Evolutionary conservation across 1,140 invertebrate genomes (phyloP), one percentile per base, ranked within the genome.

Genomic region (Camponotus floridanus): DNA sequence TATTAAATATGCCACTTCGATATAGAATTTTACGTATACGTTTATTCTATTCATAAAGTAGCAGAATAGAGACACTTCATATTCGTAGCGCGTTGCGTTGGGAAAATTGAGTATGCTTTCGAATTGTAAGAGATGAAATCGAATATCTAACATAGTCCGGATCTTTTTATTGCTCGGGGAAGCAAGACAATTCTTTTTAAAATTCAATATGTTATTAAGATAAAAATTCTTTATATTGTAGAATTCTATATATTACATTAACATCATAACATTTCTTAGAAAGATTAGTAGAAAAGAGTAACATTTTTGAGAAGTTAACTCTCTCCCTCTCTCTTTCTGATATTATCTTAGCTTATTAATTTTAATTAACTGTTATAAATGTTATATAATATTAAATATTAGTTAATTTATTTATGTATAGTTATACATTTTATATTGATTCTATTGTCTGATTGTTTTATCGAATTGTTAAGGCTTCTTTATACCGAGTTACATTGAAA

Each of bases 81-180:
- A 80, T 80, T 80, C 78, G 33, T 13, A 15, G 64, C 64, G 64
- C 45, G 76, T 80, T 33, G 33, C 64, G 51, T 80, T 51, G 48
- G 51, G 21, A 80, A 80, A 80, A 80, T 80, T 70, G 78, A 80
- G 78, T 80, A 68, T 51, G 36, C 64, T 80, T 80, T 80, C 36
- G 51, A 80, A 80, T 70, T 57, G 64, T 80, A 62, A 81, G 59
- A 76, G 31, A 61, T 48, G 39, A 88, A 65, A 79, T 70, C 65
- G 42, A 51, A 70, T 67, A 81, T 71, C 57, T 71, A 73, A 68
- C 68, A 51, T 62, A 80, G 48, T 31, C n/a, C 9, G 62, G 21
- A 48, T 51, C 42, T 74, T 85, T 70, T 21, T 13, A 51, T 88
- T 45, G 45, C 5, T 78, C 26, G 18, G 18, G 7, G 0, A 55